Conservation (phyloP, 2,797 vertebrate species). For the Periophthalmus magnuspinnatus region DNA sequence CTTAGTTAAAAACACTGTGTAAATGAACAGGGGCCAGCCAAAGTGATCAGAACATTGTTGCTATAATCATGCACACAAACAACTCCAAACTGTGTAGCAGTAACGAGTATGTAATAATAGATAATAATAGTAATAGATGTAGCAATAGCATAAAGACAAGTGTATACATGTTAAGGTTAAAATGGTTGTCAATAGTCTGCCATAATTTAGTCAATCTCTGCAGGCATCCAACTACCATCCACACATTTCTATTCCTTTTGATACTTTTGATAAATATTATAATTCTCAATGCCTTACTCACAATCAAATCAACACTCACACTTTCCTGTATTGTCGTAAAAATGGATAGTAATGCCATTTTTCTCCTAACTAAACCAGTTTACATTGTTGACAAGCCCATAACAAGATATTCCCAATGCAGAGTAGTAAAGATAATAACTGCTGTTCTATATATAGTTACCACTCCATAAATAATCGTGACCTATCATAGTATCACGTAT, state of each 20-base stretch:
- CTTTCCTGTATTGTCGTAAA: neutral
- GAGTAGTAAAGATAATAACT: neutral
- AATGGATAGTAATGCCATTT: neutral
- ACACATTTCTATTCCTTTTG: neutral
- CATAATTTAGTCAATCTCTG: no score
- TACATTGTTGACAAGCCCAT: neutral
- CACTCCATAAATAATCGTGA: neutral
- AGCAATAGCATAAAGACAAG: neutral
- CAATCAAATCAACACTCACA: neutral
- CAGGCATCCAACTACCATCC: neutral
- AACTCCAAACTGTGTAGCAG: no score
- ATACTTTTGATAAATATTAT: neutral
- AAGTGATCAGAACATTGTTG: neutral
- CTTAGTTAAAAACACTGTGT: neutral
- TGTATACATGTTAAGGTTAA: no score
- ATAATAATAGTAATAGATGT: no score
- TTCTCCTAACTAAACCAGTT: neutral
- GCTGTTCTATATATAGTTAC: neutral
- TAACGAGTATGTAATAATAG: no score
- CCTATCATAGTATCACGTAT: neutral
- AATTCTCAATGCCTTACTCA: neutral
- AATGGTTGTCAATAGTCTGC: no score
- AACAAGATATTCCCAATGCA: neutral
- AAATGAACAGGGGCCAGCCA: neutral
- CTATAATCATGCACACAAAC: neutral